Evolutionary conservation across 2,113 vertebrate genomes (phyloP).

Genomic region (Prionailurus viverrinus): DNA sequence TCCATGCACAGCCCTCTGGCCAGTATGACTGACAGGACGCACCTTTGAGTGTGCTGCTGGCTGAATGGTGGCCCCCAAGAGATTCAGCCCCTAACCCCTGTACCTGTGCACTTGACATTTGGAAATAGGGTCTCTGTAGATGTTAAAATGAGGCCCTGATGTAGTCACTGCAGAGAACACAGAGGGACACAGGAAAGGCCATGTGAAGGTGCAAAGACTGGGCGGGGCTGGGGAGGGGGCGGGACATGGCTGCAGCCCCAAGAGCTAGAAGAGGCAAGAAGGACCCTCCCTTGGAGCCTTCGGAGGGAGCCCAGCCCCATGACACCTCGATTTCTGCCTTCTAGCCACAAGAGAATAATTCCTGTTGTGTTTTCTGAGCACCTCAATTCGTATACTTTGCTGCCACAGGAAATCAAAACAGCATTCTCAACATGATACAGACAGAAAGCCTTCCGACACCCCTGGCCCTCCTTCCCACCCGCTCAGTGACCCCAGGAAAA

Average conservation of each 20-base stretch:
- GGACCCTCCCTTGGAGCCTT: neutral
- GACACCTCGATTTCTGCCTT: neutral
- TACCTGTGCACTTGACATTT: neutral
- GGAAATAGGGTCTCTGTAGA: neutral
- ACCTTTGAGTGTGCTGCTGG: neutral
- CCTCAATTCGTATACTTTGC: neutral
- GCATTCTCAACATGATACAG: neutral
- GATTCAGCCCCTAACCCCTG: neutral
- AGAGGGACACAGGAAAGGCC: neutral
- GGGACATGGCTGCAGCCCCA: neutral
- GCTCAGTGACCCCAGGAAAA: neutral
- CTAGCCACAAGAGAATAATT: rapidly evolving
- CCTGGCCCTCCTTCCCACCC: neutral
- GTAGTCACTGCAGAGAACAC: neutral
- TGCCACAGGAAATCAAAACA: neutral
- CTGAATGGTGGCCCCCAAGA: neutral
- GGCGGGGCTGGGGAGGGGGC: rapidly evolving
- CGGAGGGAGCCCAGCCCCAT: rapidly evolving
- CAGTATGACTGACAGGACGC: neutral
- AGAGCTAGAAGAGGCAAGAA: neutral
- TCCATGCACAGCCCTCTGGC: too few relatives aligned
- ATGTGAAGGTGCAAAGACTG: too few relatives aligned
- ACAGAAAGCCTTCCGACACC: too few relatives aligned
- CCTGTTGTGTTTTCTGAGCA: neutral
- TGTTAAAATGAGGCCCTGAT: neutral